phyloP scores from a whole-genome alignment of 2,797 vertebrate species.

The Cichlasoma orientale region DNA sequence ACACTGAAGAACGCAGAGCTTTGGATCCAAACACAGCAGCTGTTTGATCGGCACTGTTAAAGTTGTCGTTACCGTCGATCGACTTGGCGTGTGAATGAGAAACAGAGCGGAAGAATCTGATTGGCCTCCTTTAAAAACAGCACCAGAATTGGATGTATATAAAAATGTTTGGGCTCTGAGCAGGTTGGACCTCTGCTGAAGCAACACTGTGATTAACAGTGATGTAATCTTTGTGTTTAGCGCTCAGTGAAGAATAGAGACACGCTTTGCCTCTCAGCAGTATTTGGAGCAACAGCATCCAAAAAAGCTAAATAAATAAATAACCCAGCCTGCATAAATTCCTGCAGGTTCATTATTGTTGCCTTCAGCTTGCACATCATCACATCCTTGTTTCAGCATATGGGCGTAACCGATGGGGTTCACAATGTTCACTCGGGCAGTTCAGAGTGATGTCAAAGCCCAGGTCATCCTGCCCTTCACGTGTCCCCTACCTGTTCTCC shows the following conservation, averaged over 20 bases:
- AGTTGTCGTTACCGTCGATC: neutral
- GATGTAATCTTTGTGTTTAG: neutral
- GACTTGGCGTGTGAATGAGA: neutral
- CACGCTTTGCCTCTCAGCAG: neutral
- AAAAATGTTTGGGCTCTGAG: neutral
- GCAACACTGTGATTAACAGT: neutral
- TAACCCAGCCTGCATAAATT: fast-evolving
- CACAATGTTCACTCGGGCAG: neutral
- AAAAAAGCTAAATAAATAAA: neutral
- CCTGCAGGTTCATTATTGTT: neutral
- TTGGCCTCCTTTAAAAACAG: neutral
- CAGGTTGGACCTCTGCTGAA: neutral
- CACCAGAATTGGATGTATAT: neutral
- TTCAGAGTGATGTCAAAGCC: too few relatives aligned
- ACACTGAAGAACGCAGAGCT: neutral
- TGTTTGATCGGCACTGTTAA: neutral
- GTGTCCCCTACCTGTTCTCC: neutral
- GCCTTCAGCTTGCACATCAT: neutral
- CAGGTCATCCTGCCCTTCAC: neutral
- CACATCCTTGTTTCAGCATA: neutral
- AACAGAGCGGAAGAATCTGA: neutral
- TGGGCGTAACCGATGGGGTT: neutral
- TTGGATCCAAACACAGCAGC: neutral
- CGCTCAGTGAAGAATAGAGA: neutral
- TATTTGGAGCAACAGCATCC: neutral